Evolutionary conservation across 2,888 invertebrate species (phyloP).

Genomic region (Adelphocoris suturalis): DNA sequence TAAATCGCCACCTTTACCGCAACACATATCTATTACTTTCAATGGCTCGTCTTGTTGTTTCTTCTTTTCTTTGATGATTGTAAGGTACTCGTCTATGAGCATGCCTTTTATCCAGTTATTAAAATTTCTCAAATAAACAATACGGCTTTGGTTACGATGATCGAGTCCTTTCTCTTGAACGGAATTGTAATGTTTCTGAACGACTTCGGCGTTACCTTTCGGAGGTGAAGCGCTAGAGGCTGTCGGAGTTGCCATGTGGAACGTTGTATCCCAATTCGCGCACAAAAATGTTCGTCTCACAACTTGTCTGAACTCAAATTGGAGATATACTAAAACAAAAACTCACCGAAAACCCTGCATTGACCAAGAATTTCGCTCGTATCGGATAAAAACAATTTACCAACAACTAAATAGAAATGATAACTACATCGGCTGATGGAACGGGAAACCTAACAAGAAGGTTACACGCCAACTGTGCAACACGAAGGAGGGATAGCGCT

Average conservation of each 20-base stretch:
- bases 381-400: not conserved
- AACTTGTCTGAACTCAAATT: not conserved
- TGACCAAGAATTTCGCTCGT: not conserved
- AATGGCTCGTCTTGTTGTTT: conserved; percentile 39
- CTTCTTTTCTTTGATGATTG: conserved; percentile 52
- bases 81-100: conserved; percentile 82
- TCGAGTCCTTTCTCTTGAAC: conserved; percentile 83
- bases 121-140: conserved; percentile 96
- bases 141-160: conserved; percentile 89
- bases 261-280: not conserved
- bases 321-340: not conserved
- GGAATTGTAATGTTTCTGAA: conserved; percentile 96
- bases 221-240: conserved; percentile 43
- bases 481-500: conserved; percentile 1
- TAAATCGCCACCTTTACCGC: conserved; percentile 99
- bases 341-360: not conserved
- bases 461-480: not conserved
- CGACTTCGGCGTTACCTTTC: conserved; percentile 78
- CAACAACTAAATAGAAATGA: not conserved
- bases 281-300: not conserved
- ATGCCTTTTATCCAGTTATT: conserved; percentile 99
- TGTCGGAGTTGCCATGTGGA: conserved; percentile 65
- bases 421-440: not conserved
- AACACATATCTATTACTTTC: conserved; percentile 93
- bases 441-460: conserved; percentile 1